Conservation (phyloP, 2,113 vertebrate genomes). For the Oceanodroma tethys region DNA sequence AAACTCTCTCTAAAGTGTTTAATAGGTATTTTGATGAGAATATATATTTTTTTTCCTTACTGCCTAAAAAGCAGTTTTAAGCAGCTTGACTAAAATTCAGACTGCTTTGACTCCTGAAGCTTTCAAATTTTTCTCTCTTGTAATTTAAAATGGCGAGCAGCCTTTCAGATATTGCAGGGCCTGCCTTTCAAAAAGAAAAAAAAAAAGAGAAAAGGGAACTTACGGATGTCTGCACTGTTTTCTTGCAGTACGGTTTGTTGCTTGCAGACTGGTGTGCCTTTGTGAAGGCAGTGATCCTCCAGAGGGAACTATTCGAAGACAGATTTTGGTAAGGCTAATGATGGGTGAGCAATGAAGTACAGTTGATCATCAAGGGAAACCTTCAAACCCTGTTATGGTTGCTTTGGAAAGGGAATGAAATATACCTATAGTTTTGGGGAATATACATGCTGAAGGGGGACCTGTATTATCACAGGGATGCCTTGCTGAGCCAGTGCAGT, state of each 20-base stretch:
- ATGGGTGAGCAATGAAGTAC: not conserved
- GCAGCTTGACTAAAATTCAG: not conserved
- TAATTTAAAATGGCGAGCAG: not conserved
- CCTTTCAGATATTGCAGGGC: not conserved
- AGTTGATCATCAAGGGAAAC: not conserved
- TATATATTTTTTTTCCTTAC: not conserved
- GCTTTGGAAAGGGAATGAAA: not conserved
- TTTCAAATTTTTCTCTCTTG: not conserved
- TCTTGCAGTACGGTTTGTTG: constrained; percentile 82
- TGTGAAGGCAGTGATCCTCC: constrained; percentile 72
- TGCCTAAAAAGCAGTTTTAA: not conserved
- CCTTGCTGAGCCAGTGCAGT: not conserved
- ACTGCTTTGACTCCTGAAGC: not conserved
- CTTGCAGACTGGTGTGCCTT: constrained; percentile 79
- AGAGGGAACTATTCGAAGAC: constrained; percentile 79
- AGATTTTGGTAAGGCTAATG: constrained; percentile 81
- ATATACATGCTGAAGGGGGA: not conserved
- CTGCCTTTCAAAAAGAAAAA: not conserved
- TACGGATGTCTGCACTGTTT: not conserved
- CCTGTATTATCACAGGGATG: not conserved
- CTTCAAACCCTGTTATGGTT: not conserved
- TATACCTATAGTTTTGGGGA: not conserved
- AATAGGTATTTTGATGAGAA: constrained; percentile 1
- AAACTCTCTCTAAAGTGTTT: not conserved
- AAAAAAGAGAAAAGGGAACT: not conserved